phyloP scores from a whole-genome alignment of 2,113 vertebrate species.

The Puma concolor region DNA sequence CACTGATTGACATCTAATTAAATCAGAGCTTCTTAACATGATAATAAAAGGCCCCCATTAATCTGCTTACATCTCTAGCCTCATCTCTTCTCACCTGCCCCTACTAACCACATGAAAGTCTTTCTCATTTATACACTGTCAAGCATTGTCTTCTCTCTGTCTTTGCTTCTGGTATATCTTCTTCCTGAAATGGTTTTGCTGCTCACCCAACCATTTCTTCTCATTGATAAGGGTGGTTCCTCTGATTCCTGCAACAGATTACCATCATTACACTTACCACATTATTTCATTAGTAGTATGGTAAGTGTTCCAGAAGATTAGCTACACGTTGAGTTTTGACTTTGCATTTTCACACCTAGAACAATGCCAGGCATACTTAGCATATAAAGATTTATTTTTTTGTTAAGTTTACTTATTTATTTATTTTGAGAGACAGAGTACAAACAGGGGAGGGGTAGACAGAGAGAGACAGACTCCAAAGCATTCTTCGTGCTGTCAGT shows the following conservation, averaged over 20 bases:
- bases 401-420: too few relatives aligned
- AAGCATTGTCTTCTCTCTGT: background rate
- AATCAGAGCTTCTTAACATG: background rate
- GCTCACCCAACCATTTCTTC: background rate
- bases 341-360: background rate
- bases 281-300: constrained; percentile 23
- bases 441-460: too few relatives aligned
- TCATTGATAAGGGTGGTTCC: background rate
- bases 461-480: too few relatives aligned
- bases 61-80: background rate
- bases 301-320: background rate
- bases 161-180: background rate
- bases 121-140: background rate
- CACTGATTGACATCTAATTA: background rate
- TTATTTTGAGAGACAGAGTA: too few relatives aligned
- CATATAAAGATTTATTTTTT: background rate
- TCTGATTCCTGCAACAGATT: background rate
- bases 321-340: constrained; percentile 10
- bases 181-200: constrained; percentile 35
- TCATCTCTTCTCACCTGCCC: background rate
- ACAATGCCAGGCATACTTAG: background rate
- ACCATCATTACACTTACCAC: background rate
- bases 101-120: background rate
- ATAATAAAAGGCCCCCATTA: background rate
- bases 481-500: too few relatives aligned